Percentiles rank a stretch among this genome's conserved stretches.
Evolutionary conservation across 2,797 vertebrate genomes (phyloP).

Genomic region (Sarcophilus harrisii): DNA sequence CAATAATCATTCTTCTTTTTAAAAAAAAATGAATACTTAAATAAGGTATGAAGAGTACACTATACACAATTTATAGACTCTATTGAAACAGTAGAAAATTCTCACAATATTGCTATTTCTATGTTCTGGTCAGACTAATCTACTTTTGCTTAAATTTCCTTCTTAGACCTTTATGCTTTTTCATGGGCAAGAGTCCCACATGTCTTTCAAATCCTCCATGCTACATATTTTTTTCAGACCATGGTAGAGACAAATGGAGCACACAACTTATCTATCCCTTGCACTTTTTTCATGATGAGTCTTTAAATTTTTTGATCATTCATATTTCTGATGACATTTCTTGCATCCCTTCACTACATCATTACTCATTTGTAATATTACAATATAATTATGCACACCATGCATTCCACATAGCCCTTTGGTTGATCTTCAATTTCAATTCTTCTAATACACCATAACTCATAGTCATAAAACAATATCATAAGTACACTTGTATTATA

Average conservation of each 20-base stretch:
- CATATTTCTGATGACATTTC: not conserved
- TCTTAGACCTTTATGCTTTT: not conserved
- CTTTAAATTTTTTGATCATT: not conserved
- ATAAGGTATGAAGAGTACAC: not conserved
- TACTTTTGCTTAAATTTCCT: not conserved
- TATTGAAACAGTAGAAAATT: not conserved
- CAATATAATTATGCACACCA: not conserved
- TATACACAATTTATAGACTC: not conserved
- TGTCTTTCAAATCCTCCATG: not conserved
- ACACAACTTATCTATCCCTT: not conserved
- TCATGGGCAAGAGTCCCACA: not conserved
- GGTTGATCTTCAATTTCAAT: not conserved
- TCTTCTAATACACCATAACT: not conserved
- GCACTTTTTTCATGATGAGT: not conserved
- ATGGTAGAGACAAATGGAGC: not conserved
- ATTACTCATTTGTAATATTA: not conserved
- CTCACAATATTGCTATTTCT: not conserved
- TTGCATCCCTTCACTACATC: not conserved
- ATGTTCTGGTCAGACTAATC: not conserved
- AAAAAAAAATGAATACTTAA: not conserved
- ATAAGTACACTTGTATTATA: not conserved
- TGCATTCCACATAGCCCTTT: not conserved
- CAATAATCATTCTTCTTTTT: not conserved
- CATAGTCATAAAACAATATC: not conserved
- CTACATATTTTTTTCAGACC: not conserved